Percentiles rank a stretch among this genome's conserved stretches.
phyloP scores from a whole-genome alignment of 2,888 invertebrate genomes.

The Thymelicus sylvestris region DNA sequence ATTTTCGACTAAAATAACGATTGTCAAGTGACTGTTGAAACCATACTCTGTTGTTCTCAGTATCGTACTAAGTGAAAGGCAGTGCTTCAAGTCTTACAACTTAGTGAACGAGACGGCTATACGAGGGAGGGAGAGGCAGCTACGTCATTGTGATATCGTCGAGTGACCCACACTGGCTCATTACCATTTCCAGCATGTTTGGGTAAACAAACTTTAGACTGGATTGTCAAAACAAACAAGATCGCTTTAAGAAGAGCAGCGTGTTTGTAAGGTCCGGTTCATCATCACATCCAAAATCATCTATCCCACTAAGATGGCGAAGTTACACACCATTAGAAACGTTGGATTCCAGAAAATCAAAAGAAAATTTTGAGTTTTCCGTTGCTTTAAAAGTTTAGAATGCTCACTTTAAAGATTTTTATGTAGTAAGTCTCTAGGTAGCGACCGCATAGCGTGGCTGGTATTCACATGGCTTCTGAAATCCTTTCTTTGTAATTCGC shows the following conservation, averaged over 20 bases:
- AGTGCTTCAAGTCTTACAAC: constrained; percentile 48
- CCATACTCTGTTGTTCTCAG: constrained; percentile 35
- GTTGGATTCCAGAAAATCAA: too few species aligned
- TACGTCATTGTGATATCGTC: constrained; percentile 48
- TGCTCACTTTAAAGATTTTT: too few species aligned
- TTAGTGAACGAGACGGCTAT: constrained; percentile 56
- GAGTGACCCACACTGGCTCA: background rate
- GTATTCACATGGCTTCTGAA: background rate
- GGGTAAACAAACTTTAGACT: constrained; percentile 15
- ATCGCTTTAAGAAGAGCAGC: background rate
- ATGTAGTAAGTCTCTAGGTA: too few species aligned
- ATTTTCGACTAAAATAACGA: constrained; percentile 43
- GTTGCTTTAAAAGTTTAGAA: too few species aligned
- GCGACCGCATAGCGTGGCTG: background rate
- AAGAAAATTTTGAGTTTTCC: too few species aligned
- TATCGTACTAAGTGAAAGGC: constrained; percentile 71
- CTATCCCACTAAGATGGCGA: too few species aligned
- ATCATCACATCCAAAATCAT: too few species aligned
- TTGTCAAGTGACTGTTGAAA: constrained; percentile 39
- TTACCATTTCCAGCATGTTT: constrained; percentile 28
- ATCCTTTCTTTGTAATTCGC: background rate
- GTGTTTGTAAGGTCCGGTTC: too few species aligned
- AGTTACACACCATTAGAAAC: too few species aligned
- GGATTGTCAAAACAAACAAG: constrained; percentile 5
- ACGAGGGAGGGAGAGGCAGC: constrained; percentile 51